Base-by-base conservation (phyloP, 1,140 invertebrate genomes). In the Drosophila tani region DNA sequence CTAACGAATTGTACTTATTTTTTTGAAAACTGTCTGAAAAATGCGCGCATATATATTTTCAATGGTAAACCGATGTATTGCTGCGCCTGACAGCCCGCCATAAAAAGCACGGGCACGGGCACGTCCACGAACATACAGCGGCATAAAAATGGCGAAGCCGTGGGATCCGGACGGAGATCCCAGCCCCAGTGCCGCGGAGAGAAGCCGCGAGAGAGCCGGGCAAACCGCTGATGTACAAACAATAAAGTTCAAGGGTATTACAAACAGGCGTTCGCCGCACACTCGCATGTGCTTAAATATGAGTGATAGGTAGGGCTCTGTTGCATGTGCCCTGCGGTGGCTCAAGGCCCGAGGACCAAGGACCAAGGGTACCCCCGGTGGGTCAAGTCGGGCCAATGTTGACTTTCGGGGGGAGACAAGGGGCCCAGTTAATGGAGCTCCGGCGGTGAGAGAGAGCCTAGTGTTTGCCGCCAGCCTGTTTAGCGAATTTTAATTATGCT, bases 181-280 rank as follows among this genome's bases (percentile, higher is more conserved):
- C 53, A 56, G 53, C 35, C 19, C 47, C 58, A 32, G 27, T 21
- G 15, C 41, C 24, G 9, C 4, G 57, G 57, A 29, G 41, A 55
- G 68, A 24, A 65, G 43, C 29, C 29, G 75, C 19, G 29, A 32
- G 7, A n/a, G 66, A 67, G 47, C 67, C 76, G 46, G 68, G 65
- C 81, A 79, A 88, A 81, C 83, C 83, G 73, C 84, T 88, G 84
- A 91, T 91, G 88, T 83, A 77, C 85, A 91, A 91, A 91, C 90
- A 91, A 91, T 91, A 91, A 91, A 91, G 90, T 91, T 91, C 90
- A 91, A 91, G 90, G 90, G 87, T 91, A 80, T 79, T 79, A 51
- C 75, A 79, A 79, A 79, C 75, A 78, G 57, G 58, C 43, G 49
- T 59, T 56, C 27, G 57, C 75, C 70, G 51, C 67, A 47, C 55